Evolutionary conservation across 2,113 vertebrate genomes (phyloP), one percentile per base, ranked within the genome.

Genomic region (Pyrgilauda ruficollis): DNA sequence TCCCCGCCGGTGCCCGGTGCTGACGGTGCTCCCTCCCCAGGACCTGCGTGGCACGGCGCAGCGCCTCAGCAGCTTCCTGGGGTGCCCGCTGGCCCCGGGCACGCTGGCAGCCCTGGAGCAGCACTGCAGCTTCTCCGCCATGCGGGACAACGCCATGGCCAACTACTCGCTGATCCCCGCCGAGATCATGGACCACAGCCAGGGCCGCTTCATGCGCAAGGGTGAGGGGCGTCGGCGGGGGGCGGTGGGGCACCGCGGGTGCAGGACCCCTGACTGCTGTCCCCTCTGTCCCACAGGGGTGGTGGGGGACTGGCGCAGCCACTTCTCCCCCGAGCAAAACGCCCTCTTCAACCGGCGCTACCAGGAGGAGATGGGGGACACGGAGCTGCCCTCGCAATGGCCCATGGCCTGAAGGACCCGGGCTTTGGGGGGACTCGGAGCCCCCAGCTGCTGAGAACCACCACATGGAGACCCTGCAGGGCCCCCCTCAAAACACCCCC

Each of bases 121-220:
- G 58, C 97, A 98, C 93, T 98, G 98, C 95, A 98, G 90, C 91
- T 99, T 99, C 75, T 80, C 84, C 1, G 90, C 90, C 97, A 99
- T 99, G 99, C 97, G 97, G 44, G 95, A 98, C 84, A 99, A 98
- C 70, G 12, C 87, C 68, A 98, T 98, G 98, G 96, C 96, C 86
- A 99, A 99, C 95, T 98, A 98, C 91, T 95, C 96, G 7, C 98
- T 98, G 3, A 37, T 99, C 33, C 53, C 98, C 17, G 6, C 31
- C 0, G 97, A 98, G n/a, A 98, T 99, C 94, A 94, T 99, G 94
- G 98, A 99, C 95, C 98, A 98, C 52, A 98, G 83, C 89, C 98
- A 97, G 84, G 97, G 98, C 26, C 53, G 90, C 80, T 99, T 99
- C 98, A 98, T 99, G 98, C 97, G 98, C 67, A 99, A 61, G 97